Percentiles rank a stretch among this genome's conserved stretches.
phyloP scores from a whole-genome alignment of 1,140 invertebrate species.

The Drosophila chauvacae region DNA sequence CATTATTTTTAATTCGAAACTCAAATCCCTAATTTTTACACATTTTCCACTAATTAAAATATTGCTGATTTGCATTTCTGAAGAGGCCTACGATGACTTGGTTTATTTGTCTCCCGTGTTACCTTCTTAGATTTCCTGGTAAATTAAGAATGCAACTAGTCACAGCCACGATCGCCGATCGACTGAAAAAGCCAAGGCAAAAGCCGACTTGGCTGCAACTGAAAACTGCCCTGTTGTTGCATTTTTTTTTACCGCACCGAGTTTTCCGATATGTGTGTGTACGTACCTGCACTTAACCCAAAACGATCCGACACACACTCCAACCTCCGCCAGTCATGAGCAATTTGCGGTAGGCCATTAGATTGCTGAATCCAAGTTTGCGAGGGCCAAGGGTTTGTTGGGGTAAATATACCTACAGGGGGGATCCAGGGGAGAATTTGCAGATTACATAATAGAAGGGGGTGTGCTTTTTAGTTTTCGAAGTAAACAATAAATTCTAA shows the following conservation, averaged over 20 bases:
- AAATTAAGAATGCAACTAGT: constrained; percentile 47
- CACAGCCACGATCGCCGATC: constrained; percentile 45
- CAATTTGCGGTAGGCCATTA: constrained; percentile 44
- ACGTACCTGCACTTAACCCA: constrained; percentile 6
- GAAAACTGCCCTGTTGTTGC: constrained; percentile 36
- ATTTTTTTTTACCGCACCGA: constrained; percentile 23
- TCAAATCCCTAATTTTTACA: neutral
- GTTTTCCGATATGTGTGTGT: constrained; percentile 30
- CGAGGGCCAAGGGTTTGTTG: neutral
- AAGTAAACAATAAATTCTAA: constrained; percentile 5
- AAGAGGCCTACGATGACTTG: neutral
- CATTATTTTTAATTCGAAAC: neutral
- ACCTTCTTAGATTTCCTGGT: constrained; percentile 9
- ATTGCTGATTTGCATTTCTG: neutral
- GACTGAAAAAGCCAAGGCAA: constrained; percentile 55
- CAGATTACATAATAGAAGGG: constrained; percentile 17
- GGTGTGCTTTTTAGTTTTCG: neutral
- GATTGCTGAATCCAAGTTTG: constrained; percentile 25
- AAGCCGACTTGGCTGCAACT: constrained; percentile 26
- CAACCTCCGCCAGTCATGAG: constrained; percentile 26
- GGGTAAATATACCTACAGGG: neutral
- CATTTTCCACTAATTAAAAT: neutral
- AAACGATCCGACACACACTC: constrained; percentile 20
- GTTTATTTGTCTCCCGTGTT: neutral
- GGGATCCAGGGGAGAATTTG: neutral